These are phyloP conservation scores for Tachyglossus aculeatus DNA, from an alignment of 2,797 vertebrate species.

Conservation along the genomic window DNA sequence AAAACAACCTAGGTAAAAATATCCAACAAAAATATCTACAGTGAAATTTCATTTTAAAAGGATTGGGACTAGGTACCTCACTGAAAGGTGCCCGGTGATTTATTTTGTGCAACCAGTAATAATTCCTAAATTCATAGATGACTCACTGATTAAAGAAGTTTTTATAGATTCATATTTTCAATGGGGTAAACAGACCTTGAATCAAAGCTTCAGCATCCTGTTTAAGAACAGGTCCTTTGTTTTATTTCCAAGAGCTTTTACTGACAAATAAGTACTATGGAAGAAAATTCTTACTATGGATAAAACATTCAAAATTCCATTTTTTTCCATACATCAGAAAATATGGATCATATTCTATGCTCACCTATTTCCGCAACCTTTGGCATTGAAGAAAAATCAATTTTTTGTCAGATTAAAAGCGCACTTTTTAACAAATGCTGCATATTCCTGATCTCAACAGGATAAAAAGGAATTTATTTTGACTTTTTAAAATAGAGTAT, in stretches of 20 bases:
- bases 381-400: slow-evolving; percentile 56
- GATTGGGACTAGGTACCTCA: no score
- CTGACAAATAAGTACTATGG: slow-evolving; percentile 18
- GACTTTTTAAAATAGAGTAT: slow-evolving; percentile 26
- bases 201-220: no score
- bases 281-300: slow-evolving; percentile 29
- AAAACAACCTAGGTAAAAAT: no score
- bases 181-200: neutral
- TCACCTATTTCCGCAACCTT: slow-evolving; percentile 29
- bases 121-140: neutral
- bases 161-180: neutral
- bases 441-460: slow-evolving; percentile 30
- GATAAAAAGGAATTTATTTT: slow-evolving; percentile 61
- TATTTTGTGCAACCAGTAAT: neutral
- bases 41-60: no score
- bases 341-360: slow-evolving; percentile 33
- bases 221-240: slow-evolving; percentile 6
- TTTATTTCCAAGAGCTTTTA: slow-evolving; percentile 16
- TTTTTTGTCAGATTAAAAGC: slow-evolving; percentile 57
- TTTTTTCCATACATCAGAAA: slow-evolving; percentile 6
- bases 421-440: slow-evolving; percentile 47
- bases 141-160: neutral
- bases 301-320: slow-evolving; percentile 26
- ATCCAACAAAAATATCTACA: no score
- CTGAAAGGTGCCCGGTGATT: neutral